Percentiles rank a stretch among this genome's conserved stretches.
Conservation (phyloP, 1,140 invertebrate genomes). For the Zaprionus gabonicus region DNA sequence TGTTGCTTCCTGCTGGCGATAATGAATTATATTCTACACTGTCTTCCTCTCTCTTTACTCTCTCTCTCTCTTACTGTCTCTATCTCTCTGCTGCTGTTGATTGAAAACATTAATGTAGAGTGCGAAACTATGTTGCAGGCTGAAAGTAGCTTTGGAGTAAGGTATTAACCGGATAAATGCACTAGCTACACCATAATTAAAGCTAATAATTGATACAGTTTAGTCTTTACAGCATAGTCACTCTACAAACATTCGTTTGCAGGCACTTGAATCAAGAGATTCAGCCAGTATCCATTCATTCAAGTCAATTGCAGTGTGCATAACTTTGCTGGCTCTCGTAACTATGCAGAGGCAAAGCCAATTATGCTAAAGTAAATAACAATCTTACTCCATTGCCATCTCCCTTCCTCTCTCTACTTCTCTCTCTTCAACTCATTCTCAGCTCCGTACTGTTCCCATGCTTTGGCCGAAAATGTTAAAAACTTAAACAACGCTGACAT, state of each 20-base stretch:
- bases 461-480: slow-evolving; percentile 71
- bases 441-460: slow-evolving; percentile 33
- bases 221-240: not conserved
- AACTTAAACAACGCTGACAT: slow-evolving; percentile 81
- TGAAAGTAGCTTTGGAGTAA: not conserved
- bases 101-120: slow-evolving; percentile 3
- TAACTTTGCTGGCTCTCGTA: slow-evolving; percentile 58
- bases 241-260: slow-evolving; percentile 7
- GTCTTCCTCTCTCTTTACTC: not conserved
- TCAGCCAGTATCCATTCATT: slow-evolving; percentile 52
- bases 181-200: not conserved
- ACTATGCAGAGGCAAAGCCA: slow-evolving; percentile 56
- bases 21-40: slow-evolving; percentile 36
- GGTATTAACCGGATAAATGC: not conserved
- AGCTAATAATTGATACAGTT: slow-evolving; percentile 1
- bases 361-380: slow-evolving; percentile 78
- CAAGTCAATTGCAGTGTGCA: slow-evolving; percentile 66
- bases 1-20: slow-evolving; percentile 30
- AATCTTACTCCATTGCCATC: slow-evolving; percentile 40
- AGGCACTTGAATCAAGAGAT: slow-evolving; percentile 12
- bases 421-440: not conserved
- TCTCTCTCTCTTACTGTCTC: not conserved
- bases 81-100: not conserved
- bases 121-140: not conserved
- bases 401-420: not conserved